Conservation (phyloP, 1,140 invertebrate species). For the Coenobita brevimanus region DNA sequence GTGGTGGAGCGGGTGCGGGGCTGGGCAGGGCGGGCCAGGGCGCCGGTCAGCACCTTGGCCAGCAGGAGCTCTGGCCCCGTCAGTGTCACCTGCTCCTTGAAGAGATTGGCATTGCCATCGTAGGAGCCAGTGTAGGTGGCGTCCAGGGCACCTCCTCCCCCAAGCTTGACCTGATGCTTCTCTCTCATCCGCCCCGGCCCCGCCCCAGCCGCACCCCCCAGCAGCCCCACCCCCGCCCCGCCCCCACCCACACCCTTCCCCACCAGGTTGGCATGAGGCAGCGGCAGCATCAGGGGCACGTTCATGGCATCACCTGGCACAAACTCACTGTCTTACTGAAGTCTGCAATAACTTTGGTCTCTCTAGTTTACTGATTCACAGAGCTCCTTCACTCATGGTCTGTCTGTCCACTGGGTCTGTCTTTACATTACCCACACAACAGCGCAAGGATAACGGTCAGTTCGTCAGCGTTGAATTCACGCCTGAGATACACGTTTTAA, state of each 20-base stretch:
- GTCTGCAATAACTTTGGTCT: no score
- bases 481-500: no score
- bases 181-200: constrained; percentile 7
- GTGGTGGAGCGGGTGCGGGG: not conserved
- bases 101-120: constrained; percentile 59
- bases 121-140: constrained; percentile 47
- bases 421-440: no score
- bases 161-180: constrained; percentile 30
- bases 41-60: constrained; percentile 23
- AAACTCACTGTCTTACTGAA: no score
- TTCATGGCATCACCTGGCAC: constrained; percentile 25
- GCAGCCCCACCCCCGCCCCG: not conserved
- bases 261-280: constrained; percentile 28
- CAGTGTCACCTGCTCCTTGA: constrained; percentile 49
- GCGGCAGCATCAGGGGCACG: constrained; percentile 40
- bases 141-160: constrained; percentile 20
- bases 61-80: constrained; percentile 46
- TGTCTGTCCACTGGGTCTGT: no score
- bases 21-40: not conserved
- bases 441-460: no score
- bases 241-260: not conserved
- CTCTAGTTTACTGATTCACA: no score
- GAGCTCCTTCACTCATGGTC: no score
- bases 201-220: not conserved
- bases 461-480: no score